These are phyloP conservation scores for Ormyrus thymus DNA, from an alignment of 2,888 invertebrate genomes.

Conservation along the genomic window DNA sequence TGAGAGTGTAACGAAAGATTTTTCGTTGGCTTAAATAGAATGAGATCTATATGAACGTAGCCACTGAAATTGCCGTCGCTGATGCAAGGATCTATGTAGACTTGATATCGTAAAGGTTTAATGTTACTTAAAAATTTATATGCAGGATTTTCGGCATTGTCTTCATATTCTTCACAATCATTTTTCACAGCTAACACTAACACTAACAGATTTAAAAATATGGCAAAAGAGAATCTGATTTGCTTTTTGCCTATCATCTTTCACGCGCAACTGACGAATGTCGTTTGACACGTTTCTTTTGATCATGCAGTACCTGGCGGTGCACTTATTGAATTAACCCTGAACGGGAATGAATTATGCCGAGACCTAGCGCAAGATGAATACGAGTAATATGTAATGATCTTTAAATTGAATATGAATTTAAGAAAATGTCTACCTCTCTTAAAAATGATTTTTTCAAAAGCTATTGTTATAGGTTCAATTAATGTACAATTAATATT, in stretches of 20 bases:
- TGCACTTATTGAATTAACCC: slow-evolving; percentile 55
- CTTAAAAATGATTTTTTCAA: no score
- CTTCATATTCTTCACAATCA: slow-evolving; percentile 27
- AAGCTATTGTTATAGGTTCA: no score
- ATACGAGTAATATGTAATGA: slow-evolving; percentile 22
- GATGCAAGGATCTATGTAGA: slow-evolving; percentile 52
- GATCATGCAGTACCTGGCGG: slow-evolving; percentile 42
- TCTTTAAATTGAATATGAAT: slow-evolving; percentile 15
- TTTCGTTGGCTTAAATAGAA: slow-evolving; percentile 44
- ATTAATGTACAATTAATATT: no score
- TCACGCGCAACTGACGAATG: slow-evolving; percentile 44
- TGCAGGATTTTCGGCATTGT: slow-evolving; percentile 9
- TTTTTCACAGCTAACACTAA: slow-evolving; percentile 12
- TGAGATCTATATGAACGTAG: slow-evolving; percentile 50
- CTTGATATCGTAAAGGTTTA: slow-evolving; percentile 47
- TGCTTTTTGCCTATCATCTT: slow-evolving; percentile 46
- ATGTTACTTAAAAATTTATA: slow-evolving; percentile 27
- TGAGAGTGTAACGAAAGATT: slow-evolving; percentile 49
- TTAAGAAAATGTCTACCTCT: neutral
- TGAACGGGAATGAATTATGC: slow-evolving; percentile 50
- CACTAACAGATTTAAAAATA: slow-evolving; percentile 10
- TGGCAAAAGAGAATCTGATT: neutral
- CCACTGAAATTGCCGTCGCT: slow-evolving; percentile 53
- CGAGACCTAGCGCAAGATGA: slow-evolving; percentile 39
- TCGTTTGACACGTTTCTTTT: slow-evolving; percentile 48